These are phyloP conservation scores for Microctonus aethiopoides DNA, from an alignment of 2,888 invertebrate genomes.

Conservation along the genomic window DNA sequence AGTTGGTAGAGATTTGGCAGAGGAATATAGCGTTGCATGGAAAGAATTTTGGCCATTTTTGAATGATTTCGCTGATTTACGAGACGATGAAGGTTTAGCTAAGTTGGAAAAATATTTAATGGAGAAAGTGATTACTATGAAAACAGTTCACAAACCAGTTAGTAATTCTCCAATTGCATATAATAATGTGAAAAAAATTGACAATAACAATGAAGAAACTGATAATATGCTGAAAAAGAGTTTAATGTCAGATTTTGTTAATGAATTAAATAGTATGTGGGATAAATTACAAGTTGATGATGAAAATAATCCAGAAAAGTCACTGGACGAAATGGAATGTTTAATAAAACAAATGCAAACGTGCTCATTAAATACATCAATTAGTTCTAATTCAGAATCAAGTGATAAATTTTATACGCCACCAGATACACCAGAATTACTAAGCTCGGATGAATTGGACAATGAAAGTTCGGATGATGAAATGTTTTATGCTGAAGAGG, in stretches of 20 bases:
- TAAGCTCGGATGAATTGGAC: slow-evolving; percentile 63
- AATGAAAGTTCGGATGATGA: slow-evolving; percentile 61
- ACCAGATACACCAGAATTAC: slow-evolving; percentile 55
- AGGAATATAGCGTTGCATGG: slow-evolving; percentile 82
- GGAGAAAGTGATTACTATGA: slow-evolving; percentile 63
- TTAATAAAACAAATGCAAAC: slow-evolving; percentile 14
- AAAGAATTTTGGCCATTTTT: slow-evolving; percentile 94
- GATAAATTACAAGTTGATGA: slow-evolving; percentile 5
- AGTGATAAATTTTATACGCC: slow-evolving; percentile 74
- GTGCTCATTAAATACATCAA: slow-evolving; percentile 7
- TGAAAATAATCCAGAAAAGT: not conserved
- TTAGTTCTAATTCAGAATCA: slow-evolving; percentile 24
- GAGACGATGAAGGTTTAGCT: slow-evolving; percentile 78
- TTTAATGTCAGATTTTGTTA: not conserved
- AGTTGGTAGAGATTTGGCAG: slow-evolving; percentile 80
- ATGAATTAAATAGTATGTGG: not conserved
- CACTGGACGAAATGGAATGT: slow-evolving; percentile 21
- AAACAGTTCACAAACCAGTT: not conserved
- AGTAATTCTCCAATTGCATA: not conserved
- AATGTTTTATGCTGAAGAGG: slow-evolving; percentile 68
- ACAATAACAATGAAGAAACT: not conserved
- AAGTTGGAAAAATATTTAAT: slow-evolving; percentile 81
- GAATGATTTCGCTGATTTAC: slow-evolving; percentile 82
- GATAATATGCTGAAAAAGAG: slow-evolving; percentile 1
- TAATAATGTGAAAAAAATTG: not conserved